Base-by-base conservation (phyloP, 92 coral and sea anemone species). In the Epizoanthus scotinus region DNA sequence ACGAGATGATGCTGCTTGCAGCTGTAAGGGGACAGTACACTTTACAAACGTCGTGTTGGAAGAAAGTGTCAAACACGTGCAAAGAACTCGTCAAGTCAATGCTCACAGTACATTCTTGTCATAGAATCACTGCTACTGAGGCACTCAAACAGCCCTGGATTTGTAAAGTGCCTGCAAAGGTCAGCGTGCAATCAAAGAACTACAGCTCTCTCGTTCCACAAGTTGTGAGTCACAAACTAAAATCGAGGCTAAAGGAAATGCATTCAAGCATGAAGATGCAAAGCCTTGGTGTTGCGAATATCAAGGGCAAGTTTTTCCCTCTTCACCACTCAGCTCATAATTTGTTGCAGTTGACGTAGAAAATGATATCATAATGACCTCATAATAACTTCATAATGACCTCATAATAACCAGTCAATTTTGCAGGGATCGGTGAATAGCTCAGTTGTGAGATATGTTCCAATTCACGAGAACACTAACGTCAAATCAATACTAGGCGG, bases 91-190 rank as follows among this genome's bases (percentile, higher is more conserved):
- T 95, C 27, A 84, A 81, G 78, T 72, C 88, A 10, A 70, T 95
- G 85, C 85, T 95, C 6, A 89, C 79, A 14, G 89, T 90, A 1
- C 81, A 81, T 12, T 89, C 97, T 1, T 84, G 86, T 25, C 78
- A 82, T 24, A 82, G 98, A 47, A 78, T 89, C 31, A 95, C 95
- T 3, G 88, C 94, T 3, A 53, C 83, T 0, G 94, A 83, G 20
- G 97, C 98, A 0, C 66, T 95, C 69, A 84, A 92, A 34, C 98
- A 95, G 73, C 95, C 97, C 3, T 95, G 98, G 98, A 75, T 95
- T 27, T 73, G 74, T 17, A 66, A 58, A 38, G 26, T n/a, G 63
- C 40, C 71, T 3, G 34, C 47, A 29, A 13, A 77, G 1, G 31
- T 19, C 40, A 77, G 71, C 44, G 17, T 13, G 55, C 66, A 74